Base-by-base conservation (phyloP, 37 sponge, comb jelly and placozoan species). In the Dysidea cf. avara region DNA sequence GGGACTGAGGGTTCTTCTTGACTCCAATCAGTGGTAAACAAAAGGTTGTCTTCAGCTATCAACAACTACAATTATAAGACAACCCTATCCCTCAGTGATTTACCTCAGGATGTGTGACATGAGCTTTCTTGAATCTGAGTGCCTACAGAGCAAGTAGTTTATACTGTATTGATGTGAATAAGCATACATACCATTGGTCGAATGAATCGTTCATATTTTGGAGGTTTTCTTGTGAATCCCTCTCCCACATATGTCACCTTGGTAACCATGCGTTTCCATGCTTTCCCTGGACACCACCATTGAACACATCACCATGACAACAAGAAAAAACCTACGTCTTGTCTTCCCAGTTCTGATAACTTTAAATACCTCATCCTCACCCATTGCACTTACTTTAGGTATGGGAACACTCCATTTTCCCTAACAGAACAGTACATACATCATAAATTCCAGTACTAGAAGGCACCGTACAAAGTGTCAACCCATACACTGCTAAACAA, bases 331-430 rank as follows among this genome's bases (percentile, higher is more conserved):
- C 82, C 85, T 53, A 90, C 88, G 80, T 68, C 49, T 87, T 61
- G 89, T 78, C 67, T 99, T 99, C 11, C 99, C 99, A 54, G 96
- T 95, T 40, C 71, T 61, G 20, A 99, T 38, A 9, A 99, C 94
- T 65, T 90, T 92, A 47, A 99, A 92, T 31, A 95, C 96, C 46
- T 99, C 96, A 64, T 88, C 91, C 46, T 99, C 96, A 7, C 95
- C 96, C 9, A 99, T 76, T 47, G 90, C 87, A 28, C 79, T 78
- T 39, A 99, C 99, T 70, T 99, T 96, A 21, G 99, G 96, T 21
- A 99, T 72, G 13, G 99, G 99, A 17, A 99, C 99, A 59, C 87
- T 89, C 99, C 99, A 99, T 64, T 99, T 99, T 64, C 99, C 99
- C 86, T 94, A 52, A 6, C 31, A 20, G 1, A 52, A 39, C 4